Evolutionary conservation across 2,888 invertebrate genomes (phyloP).

Genomic region (Drosophila histrio): DNA sequence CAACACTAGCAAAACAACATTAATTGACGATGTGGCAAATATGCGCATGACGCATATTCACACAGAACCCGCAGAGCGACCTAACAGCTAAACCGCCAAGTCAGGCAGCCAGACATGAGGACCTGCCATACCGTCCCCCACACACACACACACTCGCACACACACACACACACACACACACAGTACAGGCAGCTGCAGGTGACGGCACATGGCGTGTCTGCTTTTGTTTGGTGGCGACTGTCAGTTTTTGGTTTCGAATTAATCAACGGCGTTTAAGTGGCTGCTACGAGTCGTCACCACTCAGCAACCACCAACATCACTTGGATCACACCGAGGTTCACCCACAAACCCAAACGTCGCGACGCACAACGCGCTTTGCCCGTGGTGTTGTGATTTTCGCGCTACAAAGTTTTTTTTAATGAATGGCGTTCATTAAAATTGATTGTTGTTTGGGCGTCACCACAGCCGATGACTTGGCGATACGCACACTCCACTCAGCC

Average conservation of each 20-base stretch:
- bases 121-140: constrained; percentile 42
- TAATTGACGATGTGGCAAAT: constrained; percentile 66
- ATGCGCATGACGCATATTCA: constrained; percentile 43
- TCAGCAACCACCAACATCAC: constrained; percentile 2
- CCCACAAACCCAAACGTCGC: background rate
- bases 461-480: constrained; percentile 67
- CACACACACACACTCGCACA: constrained; percentile 8
- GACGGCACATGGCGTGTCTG: constrained; percentile 50
- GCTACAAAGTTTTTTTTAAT: constrained; percentile 68
- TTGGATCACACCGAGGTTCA: constrained; percentile 1
- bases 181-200: constrained; percentile 42
- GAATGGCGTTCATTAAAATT: constrained; percentile 79
- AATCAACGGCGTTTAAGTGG: constrained; percentile 75
- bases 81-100: constrained; percentile 53
- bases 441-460: constrained; percentile 72
- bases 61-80: constrained; percentile 26
- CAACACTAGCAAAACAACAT: constrained; percentile 38
- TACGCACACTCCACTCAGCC: constrained; percentile 34
- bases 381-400: constrained; percentile 52
- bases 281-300: constrained; percentile 56
- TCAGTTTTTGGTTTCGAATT: constrained; percentile 77
- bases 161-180: constrained; percentile 2
- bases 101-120: constrained; percentile 49
- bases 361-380: background rate
- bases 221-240: constrained; percentile 66